A percentile compares a stretch with the other conserved stretches of the same genome.
These are phyloP conservation scores for Spilosoma lubricipeda DNA, from an alignment of 2,888 invertebrate genomes.

Conservation along the genomic window DNA sequence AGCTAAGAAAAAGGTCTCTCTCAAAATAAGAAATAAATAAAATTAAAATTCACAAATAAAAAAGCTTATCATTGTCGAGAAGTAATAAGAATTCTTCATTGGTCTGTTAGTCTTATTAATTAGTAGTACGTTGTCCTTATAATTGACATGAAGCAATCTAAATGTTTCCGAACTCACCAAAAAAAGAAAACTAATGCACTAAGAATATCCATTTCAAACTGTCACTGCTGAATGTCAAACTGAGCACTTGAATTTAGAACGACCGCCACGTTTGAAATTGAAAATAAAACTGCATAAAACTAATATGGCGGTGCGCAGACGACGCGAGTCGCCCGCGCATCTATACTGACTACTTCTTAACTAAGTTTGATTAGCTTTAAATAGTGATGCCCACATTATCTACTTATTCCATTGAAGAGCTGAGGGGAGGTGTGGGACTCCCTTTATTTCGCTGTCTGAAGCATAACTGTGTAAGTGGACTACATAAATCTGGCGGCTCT, in stretches of 20 bases:
- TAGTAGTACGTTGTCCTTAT: conserved; percentile 23
- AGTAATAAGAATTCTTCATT: conserved; percentile 21
- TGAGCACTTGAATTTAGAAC: conserved; percentile 65
- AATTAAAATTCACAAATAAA: not conserved
- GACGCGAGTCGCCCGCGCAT: conserved; percentile 77
- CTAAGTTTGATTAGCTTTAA: conserved; percentile 89
- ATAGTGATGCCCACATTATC: conserved; percentile 87
- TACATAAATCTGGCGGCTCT: conserved; percentile 24
- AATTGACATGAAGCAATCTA: conserved; percentile 3
- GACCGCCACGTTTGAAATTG: conserved; percentile 71
- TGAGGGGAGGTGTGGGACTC: conserved; percentile 72
- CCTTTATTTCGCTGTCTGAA: conserved; percentile 63
- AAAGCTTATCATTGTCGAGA: conserved; percentile 20
- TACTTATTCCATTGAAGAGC: conserved; percentile 86
- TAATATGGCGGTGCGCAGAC: conserved; percentile 66
- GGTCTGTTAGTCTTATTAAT: conserved; percentile 23
- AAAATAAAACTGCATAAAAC: conserved; percentile 67
- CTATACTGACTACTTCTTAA: conserved; percentile 86
- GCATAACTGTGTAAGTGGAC: conserved; percentile 51
- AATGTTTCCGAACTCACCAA: conserved; percentile 51
- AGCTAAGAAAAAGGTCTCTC: not conserved
- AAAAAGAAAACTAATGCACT: conserved; percentile 45
- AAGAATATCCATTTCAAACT: conserved; percentile 71
- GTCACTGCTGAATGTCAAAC: conserved; percentile 78
- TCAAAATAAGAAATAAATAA: not conserved